Evolutionary conservation across 2,888 invertebrate genomes (phyloP).

Genomic region (Bombylius major): DNA sequence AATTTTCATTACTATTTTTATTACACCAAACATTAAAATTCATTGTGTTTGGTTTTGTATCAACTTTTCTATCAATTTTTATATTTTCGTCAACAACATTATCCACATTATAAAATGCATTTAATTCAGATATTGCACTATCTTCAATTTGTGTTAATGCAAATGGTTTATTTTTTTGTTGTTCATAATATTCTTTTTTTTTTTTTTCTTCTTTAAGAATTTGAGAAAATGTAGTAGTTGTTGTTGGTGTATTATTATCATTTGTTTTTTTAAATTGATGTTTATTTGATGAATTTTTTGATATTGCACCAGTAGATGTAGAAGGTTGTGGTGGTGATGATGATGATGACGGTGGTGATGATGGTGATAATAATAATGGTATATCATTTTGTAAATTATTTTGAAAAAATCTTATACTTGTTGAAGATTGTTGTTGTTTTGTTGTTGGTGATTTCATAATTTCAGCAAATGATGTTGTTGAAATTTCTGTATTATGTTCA

Average conservation of each 20-base stretch:
- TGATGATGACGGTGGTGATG: background rate
- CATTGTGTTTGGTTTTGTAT: conserved; percentile 20
- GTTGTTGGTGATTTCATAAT: conserved; percentile 23
- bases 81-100: conserved; percentile 60
- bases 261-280: background rate
- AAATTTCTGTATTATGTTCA: conserved; percentile 6
- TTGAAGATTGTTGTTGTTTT: background rate
- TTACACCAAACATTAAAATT: conserved; percentile 30
- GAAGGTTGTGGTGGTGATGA: background rate
- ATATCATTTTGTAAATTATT: background rate
- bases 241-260: background rate
- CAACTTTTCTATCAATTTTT: conserved; percentile 39
- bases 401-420: background rate
- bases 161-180: conserved; percentile 60
- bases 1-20: too few species aligned
- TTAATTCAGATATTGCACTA: conserved; percentile 67
- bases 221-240: conserved; percentile 18
- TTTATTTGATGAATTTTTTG: background rate
- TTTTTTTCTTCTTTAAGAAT: conserved; percentile 63
- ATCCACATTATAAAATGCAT: conserved; percentile 58
- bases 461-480: conserved; percentile 28
- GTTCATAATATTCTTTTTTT: conserved; percentile 56
- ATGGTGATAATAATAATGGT: background rate
- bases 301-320: background rate
- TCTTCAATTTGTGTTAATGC: conserved; percentile 76